Evolutionary conservation across 2,113 vertebrate species (phyloP).

Genomic region (Myotis lucifugus): DNA sequence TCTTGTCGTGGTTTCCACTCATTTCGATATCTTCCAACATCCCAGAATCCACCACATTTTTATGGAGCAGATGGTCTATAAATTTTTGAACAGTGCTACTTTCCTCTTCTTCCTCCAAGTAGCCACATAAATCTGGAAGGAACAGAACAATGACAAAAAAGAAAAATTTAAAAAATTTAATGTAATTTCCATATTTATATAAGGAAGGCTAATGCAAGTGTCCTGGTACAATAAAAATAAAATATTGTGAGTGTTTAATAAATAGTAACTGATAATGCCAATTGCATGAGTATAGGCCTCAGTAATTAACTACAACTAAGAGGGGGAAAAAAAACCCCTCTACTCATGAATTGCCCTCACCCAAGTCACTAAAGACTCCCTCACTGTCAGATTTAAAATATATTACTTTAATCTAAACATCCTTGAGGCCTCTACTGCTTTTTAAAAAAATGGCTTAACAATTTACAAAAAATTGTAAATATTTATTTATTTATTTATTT

Average conservation of each 20-base stretch:
- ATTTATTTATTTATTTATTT: too few relatives aligned
- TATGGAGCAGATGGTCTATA: conserved; percentile 92
- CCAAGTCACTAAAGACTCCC: background rate
- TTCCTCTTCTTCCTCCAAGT: conserved; percentile 90
- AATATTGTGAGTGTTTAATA: conserved; percentile 24
- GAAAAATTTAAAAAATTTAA: background rate
- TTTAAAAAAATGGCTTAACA: background rate
- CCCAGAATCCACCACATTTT: conserved; percentile 85
- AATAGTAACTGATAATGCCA: conserved; percentile 45
- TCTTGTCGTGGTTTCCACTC: conserved; percentile 85
- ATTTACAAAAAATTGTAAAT: conserved; percentile 27
- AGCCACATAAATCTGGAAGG: conserved; percentile 89
- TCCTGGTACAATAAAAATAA: conserved; percentile 29
- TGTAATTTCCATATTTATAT: conserved; percentile 46
- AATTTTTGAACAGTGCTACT: conserved; percentile 86
- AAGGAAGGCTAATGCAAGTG: too few relatives aligned
- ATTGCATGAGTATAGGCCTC: background rate
- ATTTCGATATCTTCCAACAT: conserved; percentile 85
- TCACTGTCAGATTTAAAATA: conserved; percentile 42
- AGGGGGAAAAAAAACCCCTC: background rate
- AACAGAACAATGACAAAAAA: conserved; percentile 56
- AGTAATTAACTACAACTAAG: conserved; percentile 34
- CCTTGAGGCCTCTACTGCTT: background rate
- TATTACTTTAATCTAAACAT: conserved; percentile 29
- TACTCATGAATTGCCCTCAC: background rate